Percentiles rank a stretch among this genome's conserved stretches.
Evolutionary conservation across 2,113 vertebrate species (phyloP).

Genomic region (Serilophus lunatus): DNA sequence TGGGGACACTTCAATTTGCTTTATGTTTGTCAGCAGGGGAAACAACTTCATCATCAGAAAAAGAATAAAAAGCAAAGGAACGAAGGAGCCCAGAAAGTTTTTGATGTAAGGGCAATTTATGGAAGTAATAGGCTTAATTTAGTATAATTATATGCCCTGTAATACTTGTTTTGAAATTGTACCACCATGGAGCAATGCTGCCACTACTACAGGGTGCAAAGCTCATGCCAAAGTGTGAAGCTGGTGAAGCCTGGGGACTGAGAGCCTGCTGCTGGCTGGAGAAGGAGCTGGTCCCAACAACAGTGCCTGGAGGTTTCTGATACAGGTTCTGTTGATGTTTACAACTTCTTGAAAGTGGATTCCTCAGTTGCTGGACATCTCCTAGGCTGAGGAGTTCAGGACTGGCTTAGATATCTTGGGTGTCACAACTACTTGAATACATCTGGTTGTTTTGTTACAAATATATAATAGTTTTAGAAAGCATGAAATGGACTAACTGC

Average conservation of each 20-base stretch:
- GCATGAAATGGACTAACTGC: neutral
- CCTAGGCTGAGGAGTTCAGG: neutral
- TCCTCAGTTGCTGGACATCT: neutral
- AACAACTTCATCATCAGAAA: neutral
- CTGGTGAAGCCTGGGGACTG: neutral
- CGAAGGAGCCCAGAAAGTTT: neutral
- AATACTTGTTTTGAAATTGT: neutral
- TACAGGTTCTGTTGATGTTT: neutral
- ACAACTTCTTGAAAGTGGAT: neutral
- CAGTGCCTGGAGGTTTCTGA: neutral
- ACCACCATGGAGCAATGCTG: neutral
- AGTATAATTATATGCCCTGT: neutral
- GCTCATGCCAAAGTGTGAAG: neutral
- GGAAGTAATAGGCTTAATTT: neutral
- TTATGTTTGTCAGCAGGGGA: neutral
- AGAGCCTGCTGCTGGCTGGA: accelerated
- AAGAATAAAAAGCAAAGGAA: neutral
- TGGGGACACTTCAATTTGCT: neutral
- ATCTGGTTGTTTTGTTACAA: neutral
- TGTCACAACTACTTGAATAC: neutral
- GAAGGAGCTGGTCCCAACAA: neutral
- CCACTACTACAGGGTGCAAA: neutral
- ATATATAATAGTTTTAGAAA: neutral
- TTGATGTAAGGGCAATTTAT: neutral
- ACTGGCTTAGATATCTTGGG: neutral